Conservation (phyloP, 1,140 invertebrate species). For the Brachionus sp. region DNA sequence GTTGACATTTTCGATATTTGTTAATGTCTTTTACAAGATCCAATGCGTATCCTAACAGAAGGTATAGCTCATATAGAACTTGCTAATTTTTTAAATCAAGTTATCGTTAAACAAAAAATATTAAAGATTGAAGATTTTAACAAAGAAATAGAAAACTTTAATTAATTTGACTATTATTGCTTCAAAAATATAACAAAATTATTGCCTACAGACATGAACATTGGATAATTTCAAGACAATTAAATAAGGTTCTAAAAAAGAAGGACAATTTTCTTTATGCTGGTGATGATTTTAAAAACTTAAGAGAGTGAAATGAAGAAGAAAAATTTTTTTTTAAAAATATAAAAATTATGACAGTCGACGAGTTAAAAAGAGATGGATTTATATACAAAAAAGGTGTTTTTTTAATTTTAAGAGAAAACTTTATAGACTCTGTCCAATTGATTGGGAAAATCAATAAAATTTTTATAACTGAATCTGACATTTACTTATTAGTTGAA, state of each 20-base stretch:
- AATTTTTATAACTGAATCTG: background rate
- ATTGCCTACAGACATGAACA: background rate
- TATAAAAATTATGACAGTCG: background rate
- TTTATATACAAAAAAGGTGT: background rate
- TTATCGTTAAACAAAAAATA: background rate
- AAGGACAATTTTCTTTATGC: background rate
- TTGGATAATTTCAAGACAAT: background rate
- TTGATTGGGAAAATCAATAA: conserved; percentile 2
- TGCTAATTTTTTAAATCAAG: background rate
- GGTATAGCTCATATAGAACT: background rate
- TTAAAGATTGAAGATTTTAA: background rate
- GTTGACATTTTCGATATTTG: background rate
- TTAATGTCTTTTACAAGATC: background rate
- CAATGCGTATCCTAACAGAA: background rate
- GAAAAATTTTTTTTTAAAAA: background rate
- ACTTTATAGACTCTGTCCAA: background rate
- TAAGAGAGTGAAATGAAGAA: background rate
- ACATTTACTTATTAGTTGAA: background rate
- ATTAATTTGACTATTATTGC: background rate
- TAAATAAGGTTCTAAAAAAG: background rate
- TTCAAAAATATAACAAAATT: background rate
- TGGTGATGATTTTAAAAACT: background rate
- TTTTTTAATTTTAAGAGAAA: background rate
- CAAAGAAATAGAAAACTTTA: background rate
- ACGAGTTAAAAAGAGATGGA: background rate